Evolutionary conservation across 2,888 invertebrate species (phyloP), one percentile per base, ranked within the genome.

Genomic region (Cantharis rustica): DNA sequence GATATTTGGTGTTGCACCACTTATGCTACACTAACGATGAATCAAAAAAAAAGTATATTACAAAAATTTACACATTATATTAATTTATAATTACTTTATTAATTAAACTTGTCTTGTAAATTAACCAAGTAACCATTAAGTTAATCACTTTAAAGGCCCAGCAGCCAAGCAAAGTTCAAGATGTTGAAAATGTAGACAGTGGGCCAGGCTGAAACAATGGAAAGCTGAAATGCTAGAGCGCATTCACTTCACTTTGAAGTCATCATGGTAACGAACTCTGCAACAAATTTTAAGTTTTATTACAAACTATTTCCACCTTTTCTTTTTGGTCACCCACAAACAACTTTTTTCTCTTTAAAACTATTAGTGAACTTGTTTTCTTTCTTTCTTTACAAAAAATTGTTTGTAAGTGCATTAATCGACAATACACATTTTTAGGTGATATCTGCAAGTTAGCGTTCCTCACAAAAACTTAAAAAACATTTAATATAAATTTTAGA

Each of bases 211-310:
- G 88, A 88, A 88, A 88, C 86, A 86, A 88, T 87, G 86, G 87
- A 88, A 88, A 88, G 88, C 88, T 86, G 86, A 87, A 87, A 87
- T 87, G 86, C 86, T 90, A 91, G 81, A 82, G 89, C 89, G 90
- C 87, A 92, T 91, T 92, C 93, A 91, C 93, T 93, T 97, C 96
- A 97, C 95, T 97, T 97, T 93, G 97, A 97, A 93, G 97, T 97
- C 97, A 97, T 97, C 97, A 97, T 97, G 93, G 96, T 97, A 93
- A 97, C 96, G 93, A 97, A 97, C 93, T 97, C 96, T 96, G 94
- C 47, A 95, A 94, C 88, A 89, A 88, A 47, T 47, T 47, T 47
- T 47, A 13, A 13, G n/a, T 31, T 31, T 47, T 47, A 47, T 47
- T 47, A 47, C 11, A 11, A 31, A 31, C 47, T 2, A 47, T n/a